Evolutionary conservation across 1,140 invertebrate genomes (phyloP).

Genomic region (Hylaeus volcanicus): DNA sequence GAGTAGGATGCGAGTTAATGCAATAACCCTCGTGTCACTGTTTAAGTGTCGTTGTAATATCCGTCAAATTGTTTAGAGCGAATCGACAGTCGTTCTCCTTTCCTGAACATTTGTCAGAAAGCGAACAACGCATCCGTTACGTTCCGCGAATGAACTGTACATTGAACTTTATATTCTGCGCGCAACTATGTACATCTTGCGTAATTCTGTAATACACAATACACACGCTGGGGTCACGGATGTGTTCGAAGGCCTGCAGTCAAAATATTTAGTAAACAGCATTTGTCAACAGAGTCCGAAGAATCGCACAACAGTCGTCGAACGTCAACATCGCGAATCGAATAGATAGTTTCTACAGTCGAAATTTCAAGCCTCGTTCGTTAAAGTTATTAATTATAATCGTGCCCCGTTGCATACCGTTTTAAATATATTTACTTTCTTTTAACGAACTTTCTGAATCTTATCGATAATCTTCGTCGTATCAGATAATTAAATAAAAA

Average conservation of each 20-base stretch:
- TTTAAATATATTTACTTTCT: too few species aligned
- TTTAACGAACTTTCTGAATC: too few species aligned
- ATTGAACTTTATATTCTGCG: constrained; percentile 29
- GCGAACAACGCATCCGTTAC: not conserved
- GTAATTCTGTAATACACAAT: not conserved
- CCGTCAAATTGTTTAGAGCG: not conserved
- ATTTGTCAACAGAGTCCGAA: too few species aligned
- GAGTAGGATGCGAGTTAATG: constrained; percentile 58
- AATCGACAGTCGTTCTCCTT: constrained; percentile 4
- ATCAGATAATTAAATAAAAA: too few species aligned
- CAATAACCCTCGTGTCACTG: constrained; percentile 43
- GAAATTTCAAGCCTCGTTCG: too few species aligned
- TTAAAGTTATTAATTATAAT: too few species aligned
- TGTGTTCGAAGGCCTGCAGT: not conserved
- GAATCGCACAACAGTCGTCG: too few species aligned
- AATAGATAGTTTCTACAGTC: too few species aligned
- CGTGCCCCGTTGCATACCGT: too few species aligned
- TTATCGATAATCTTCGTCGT: too few species aligned
- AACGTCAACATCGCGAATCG: too few species aligned
- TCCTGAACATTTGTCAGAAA: constrained; percentile 1
- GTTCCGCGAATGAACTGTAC: constrained; percentile 10
- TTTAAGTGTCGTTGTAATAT: constrained; percentile 40
- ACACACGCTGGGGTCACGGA: not conserved
- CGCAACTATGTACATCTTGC: not conserved
- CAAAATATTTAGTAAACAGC: not conserved